Conservation (phyloP, 1,140 invertebrate species). For the Cydia splendana region DNA sequence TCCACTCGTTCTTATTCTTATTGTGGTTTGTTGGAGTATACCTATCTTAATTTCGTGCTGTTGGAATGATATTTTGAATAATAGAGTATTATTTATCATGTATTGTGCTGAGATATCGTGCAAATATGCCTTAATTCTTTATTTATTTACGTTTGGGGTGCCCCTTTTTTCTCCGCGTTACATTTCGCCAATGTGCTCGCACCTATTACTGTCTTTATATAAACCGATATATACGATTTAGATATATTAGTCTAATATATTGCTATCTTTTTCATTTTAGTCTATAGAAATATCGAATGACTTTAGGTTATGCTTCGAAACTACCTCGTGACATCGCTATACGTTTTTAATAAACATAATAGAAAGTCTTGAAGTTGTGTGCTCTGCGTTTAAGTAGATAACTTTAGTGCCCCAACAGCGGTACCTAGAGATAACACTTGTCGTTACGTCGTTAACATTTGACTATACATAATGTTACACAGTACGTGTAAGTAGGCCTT, state of each 20-base stretch:
- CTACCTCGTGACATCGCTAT: slow-evolving; percentile 43
- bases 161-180: slow-evolving; percentile 61
- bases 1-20: slow-evolving; percentile 52
- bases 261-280: slow-evolving; percentile 79
- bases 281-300: slow-evolving; percentile 74
- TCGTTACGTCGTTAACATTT: not conserved
- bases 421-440: slow-evolving; percentile 24
- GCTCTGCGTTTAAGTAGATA: slow-evolving; percentile 30
- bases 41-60: slow-evolving; percentile 63
- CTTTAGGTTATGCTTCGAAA: slow-evolving; percentile 50
- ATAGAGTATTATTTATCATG: slow-evolving; percentile 54
- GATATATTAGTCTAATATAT: slow-evolving; percentile 78
- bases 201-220: slow-evolving; percentile 71
- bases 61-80: slow-evolving; percentile 59
- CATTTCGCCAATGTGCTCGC: slow-evolving; percentile 71
- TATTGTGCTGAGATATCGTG: slow-evolving; percentile 77
- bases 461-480: slow-evolving; percentile 23
- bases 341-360: slow-evolving; percentile 37
- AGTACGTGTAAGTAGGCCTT: slow-evolving; percentile 22
- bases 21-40: slow-evolving; percentile 58
- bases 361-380: slow-evolving; percentile 28
- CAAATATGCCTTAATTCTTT: slow-evolving; percentile 65
- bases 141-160: slow-evolving; percentile 58
- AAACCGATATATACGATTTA: slow-evolving; percentile 77
- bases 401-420: slow-evolving; percentile 38